Evolutionary conservation across 2,888 invertebrate genomes (phyloP), one percentile per base, ranked within the genome.

Genomic region (Ormyrus rosae): DNA sequence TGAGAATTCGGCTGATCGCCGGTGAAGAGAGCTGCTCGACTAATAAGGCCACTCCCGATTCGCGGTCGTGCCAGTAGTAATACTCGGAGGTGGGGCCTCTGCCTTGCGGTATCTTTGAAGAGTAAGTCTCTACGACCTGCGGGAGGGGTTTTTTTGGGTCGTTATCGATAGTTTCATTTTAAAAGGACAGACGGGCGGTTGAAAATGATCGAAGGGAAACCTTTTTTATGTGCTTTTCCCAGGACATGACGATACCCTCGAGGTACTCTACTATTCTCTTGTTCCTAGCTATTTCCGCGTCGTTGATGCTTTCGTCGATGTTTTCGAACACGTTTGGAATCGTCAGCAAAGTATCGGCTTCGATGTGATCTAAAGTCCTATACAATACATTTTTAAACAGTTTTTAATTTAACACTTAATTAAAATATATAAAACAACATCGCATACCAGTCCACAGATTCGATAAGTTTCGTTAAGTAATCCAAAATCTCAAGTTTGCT

Each of bases 31-130:
- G 91, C 88, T 98, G 97, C 85, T 98, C 97, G 45, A 95, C 94
- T 0, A 97, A 91, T 48, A 95, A 92, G 78, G 96, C 96, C 45
- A 97, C 92, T 74, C 95, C 95, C 0, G 95, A 93, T 88, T 97
- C 95, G 82, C 95, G 92, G 86, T 96, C 95, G 72, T 95, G 93
- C 98, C 98, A 98, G 86, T 96, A 96, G 81, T 95, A 94, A 87
- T 96, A 96, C 88, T 97, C 97, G 0, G 96, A 95, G 75, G 97
- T 93, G 0, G 97, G 97, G 0, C 96, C 96, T 80, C 94, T 93
- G 0, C 95, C 96, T 65, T 93, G 93, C 0, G 94, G 93, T 79
- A 92, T 91, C 93, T 90, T 90, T 5, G 64, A 85, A 19, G 80
- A 77, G 58, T 86, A 88, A 5, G 83, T 82, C 6, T 88, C 86